Evolutionary conservation across 2,888 invertebrate species (phyloP).

Genomic region (Pollenia angustigena): DNA sequence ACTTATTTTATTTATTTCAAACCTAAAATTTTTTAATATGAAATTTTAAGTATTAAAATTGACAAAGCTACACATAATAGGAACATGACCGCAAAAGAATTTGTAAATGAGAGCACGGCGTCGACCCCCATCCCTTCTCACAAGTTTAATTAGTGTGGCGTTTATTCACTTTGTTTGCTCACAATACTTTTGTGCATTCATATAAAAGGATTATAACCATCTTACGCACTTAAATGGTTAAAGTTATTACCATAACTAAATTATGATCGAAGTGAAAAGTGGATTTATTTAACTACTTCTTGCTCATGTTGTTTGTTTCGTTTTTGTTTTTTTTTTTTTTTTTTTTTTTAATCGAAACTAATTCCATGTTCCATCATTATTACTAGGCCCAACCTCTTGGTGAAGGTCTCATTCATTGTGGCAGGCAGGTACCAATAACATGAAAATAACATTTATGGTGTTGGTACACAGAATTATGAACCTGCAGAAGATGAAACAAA

Average conservation of each 20-base stretch:
- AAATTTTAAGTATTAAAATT: neutral
- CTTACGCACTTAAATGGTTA: conserved; percentile 38
- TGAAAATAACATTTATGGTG: conserved; percentile 31
- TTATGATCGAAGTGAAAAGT: conserved; percentile 15
- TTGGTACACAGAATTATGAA: neutral
- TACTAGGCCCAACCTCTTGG: conserved; percentile 2
- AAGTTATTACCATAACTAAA: conserved; percentile 20
- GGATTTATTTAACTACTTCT: neutral
- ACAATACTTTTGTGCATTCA: neutral
- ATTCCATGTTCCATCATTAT: conserved; percentile 14
- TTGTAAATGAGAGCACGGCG: neutral
- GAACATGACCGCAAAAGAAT: neutral
- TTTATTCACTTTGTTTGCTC: conserved; percentile 4
- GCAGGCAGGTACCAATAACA: conserved; percentile 41
- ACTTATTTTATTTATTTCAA: neutral
- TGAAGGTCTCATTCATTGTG: conserved; percentile 32
- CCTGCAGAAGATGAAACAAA: neutral
- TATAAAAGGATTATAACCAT: conserved; percentile 33
- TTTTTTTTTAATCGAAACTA: conserved; percentile 24
- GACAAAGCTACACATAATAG: too few relatives aligned
- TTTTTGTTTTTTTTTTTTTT: neutral
- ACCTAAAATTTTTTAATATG: neutral
- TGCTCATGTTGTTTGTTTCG: too few relatives aligned
- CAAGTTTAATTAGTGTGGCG: conserved; percentile 6
- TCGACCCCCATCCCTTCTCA: neutral